These are phyloP conservation scores for Sebastes fasciatus DNA, from an alignment of 2,113 vertebrate genomes.

Conservation along the genomic window DNA sequence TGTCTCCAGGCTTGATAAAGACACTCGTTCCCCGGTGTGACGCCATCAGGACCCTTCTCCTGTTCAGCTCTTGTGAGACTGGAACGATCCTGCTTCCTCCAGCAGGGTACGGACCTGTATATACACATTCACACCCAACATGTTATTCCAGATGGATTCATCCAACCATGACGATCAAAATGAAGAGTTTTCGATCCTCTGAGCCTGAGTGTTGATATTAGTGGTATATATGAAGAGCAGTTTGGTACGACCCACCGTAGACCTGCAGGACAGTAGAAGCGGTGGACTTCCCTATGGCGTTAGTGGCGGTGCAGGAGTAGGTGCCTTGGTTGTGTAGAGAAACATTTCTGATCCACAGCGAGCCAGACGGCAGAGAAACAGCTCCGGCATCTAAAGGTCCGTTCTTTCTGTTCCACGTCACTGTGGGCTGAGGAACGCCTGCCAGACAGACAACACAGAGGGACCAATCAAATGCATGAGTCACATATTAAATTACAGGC, in stretches of 20 bases:
- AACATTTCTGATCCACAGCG: constrained; percentile 87
- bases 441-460: constrained; percentile 1
- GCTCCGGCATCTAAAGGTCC: constrained; percentile 60
- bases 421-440: constrained; percentile 88
- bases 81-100: constrained; percentile 56
- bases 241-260: constrained; percentile 76
- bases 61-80: constrained; percentile 74
- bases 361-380: constrained; percentile 82
- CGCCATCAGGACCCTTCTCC: constrained; percentile 84
- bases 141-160: neutral
- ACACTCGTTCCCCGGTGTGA: constrained; percentile 81
- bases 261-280: constrained; percentile 82
- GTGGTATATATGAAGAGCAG: neutral
- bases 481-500: neutral
- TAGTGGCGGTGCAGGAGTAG: constrained; percentile 88
- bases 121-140: neutral
- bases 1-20: constrained; percentile 80
- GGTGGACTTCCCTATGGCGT: constrained; percentile 84
- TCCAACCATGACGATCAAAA: neutral
- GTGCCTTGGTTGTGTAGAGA: constrained; percentile 83
- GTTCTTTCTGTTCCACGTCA: constrained; percentile 86
- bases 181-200: neutral
- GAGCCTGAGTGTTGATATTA: neutral
- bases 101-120: constrained; percentile 3
- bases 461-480: too few relatives aligned